phyloP scores from a whole-genome alignment of 2,888 invertebrate species.

The Craniophora ligustri region DNA sequence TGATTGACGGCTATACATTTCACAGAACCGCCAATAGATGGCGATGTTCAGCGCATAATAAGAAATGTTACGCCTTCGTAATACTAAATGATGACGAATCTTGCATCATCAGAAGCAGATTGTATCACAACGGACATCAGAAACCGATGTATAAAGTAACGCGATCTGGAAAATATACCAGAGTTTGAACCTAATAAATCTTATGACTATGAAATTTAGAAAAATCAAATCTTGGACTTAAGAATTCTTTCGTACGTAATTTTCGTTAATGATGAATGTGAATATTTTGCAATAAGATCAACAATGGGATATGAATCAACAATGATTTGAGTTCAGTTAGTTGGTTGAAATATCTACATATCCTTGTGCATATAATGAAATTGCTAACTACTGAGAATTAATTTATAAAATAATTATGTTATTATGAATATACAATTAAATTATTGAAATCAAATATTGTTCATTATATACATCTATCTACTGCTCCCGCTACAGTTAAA shows the following conservation, averaged over 20 bases:
- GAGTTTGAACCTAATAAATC: neutral
- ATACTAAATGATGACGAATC: constrained; percentile 27
- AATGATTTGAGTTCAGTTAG: too few species aligned
- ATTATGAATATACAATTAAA: too few species aligned
- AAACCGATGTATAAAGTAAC: constrained; percentile 22
- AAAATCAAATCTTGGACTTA: neutral
- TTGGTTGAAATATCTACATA: too few species aligned
- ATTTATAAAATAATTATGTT: too few species aligned
- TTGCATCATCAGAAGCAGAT: constrained; percentile 19
- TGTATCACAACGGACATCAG: constrained; percentile 34
- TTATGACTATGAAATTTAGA: neutral
- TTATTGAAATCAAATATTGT: too few species aligned
- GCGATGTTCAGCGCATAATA: constrained; percentile 43
- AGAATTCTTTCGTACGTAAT: too few species aligned
- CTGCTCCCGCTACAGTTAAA: neutral
- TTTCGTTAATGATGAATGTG: too few species aligned
- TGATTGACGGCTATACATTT: constrained; percentile 59
- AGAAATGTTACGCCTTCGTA: constrained; percentile 38
- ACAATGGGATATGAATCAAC: too few species aligned
- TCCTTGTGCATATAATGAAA: too few species aligned
- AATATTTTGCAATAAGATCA: too few species aligned
- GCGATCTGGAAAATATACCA: constrained; percentile 21
- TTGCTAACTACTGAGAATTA: too few species aligned
- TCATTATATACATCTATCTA: too few species aligned
- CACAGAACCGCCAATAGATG: constrained; percentile 39